Evolutionary conservation across 1,140 invertebrate species (phyloP).

Genomic region (Dreissena rostriformis): DNA sequence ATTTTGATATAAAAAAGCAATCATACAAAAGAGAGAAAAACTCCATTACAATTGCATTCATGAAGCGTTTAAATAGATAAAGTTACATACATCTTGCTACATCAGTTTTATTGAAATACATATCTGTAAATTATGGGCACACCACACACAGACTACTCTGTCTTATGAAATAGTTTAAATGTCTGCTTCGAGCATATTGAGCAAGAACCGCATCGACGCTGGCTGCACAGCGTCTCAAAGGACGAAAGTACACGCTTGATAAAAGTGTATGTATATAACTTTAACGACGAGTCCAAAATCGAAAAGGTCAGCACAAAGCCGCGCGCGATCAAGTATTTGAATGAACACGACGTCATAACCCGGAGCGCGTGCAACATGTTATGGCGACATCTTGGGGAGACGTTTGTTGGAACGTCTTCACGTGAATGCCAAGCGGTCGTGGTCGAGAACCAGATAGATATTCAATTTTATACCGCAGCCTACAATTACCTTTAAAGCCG

Average conservation of each 20-base stretch:
- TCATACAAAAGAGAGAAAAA: too few relatives aligned
- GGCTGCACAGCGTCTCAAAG: constrained; percentile 52
- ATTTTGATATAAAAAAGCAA: too few relatives aligned
- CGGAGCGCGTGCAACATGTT: constrained; percentile 47
- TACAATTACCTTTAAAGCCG: too few relatives aligned
- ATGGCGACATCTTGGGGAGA: constrained; percentile 41
- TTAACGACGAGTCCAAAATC: constrained; percentile 25
- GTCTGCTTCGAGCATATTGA: constrained; percentile 47
- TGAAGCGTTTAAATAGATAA: too few relatives aligned
- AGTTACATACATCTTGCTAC: too few relatives aligned
- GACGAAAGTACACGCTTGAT: constrained; percentile 37
- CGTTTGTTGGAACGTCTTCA: constrained; percentile 49
- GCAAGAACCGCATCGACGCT: constrained; percentile 43
- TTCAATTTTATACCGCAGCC: too few relatives aligned
- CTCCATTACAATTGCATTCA: too few relatives aligned
- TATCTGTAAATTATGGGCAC: too few relatives aligned
- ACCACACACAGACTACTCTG: too few relatives aligned
- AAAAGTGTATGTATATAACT: constrained; percentile 34
- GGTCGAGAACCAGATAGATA: constrained; percentile 36
- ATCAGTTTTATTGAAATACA: too few relatives aligned
- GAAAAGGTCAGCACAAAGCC: constrained; percentile 51
- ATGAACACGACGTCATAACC: constrained; percentile 23
- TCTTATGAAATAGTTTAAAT: constrained; percentile 38
- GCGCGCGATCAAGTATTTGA: constrained; percentile 39
- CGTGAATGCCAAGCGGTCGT: constrained; percentile 34